phyloP scores from a whole-genome alignment of 1,140 invertebrate genomes.

The Tetraneura akinire region DNA sequence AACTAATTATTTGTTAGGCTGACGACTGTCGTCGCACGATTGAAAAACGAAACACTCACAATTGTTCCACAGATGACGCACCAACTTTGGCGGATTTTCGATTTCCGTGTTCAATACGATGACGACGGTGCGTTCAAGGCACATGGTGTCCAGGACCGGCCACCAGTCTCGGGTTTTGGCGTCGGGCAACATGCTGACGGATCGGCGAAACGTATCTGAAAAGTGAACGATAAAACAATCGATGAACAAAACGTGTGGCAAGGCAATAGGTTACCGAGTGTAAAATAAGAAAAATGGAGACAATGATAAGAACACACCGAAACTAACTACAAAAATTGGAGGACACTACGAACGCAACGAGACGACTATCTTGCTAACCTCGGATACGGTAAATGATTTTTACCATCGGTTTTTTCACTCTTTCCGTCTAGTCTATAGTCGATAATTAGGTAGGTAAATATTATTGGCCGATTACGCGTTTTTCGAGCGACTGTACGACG shows the following conservation, averaged over 20 bases:
- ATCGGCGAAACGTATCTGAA: not conserved
- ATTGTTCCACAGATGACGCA: slow-evolving; percentile 14
- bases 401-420: no score
- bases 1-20: no score
- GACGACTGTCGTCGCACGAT: not conserved
- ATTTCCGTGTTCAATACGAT: slow-evolving; percentile 13
- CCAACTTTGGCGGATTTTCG: slow-evolving; percentile 6
- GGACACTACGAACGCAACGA: no score
- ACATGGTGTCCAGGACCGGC: not conserved
- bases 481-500: not conserved
- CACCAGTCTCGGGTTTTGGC: not conserved
- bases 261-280: no score
- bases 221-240: no score
- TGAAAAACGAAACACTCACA: slow-evolving; percentile 13
- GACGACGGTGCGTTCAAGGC: not conserved
- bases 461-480: no score
- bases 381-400: not conserved
- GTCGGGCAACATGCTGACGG: not conserved
- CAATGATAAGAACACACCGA: no score
- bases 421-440: no score
- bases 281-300: no score
- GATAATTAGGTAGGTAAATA: no score
- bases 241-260: no score
- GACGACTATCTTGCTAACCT: not conserved
- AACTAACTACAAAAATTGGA: no score